Conservation (phyloP, 1,140 invertebrate genomes). For the Portunus trituberculatus region DNA sequence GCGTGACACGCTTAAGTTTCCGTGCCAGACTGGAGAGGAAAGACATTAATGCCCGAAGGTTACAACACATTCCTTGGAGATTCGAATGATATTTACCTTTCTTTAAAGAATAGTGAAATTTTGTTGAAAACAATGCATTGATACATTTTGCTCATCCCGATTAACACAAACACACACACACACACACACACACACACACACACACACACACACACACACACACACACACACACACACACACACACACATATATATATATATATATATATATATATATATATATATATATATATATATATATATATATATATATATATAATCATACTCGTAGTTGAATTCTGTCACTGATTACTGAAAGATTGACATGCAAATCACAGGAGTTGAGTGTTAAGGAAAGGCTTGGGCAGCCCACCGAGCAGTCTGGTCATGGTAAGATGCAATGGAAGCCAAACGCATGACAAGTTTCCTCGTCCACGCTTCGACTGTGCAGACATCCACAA, state of each 20-base stretch:
- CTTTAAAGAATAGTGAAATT: background rate
- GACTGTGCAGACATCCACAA: background rate
- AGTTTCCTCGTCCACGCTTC: background rate
- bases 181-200: too few relatives aligned
- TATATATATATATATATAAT: too few relatives aligned
- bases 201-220: background rate
- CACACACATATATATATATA: too few relatives aligned
- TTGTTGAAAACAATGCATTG: background rate
- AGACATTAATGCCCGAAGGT: too few relatives aligned
- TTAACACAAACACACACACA: too few relatives aligned
- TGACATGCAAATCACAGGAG: background rate
- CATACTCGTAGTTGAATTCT: too few relatives aligned
- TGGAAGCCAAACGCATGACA: background rate
- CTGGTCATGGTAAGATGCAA: background rate
- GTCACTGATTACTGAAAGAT: too few relatives aligned
- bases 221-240: too few relatives aligned
- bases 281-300: background rate
- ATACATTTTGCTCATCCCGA: background rate
- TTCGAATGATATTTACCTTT: background rate
- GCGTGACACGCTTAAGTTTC: too few relatives aligned
- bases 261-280: conserved; percentile 26
- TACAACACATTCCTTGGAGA: background rate
- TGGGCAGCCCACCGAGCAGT: background rate
- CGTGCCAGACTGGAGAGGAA: too few relatives aligned
- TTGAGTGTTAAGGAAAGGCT: background rate